Evolutionary conservation across 2,888 invertebrate genomes (phyloP).

Genomic region (Kryphioiulus occultus): DNA sequence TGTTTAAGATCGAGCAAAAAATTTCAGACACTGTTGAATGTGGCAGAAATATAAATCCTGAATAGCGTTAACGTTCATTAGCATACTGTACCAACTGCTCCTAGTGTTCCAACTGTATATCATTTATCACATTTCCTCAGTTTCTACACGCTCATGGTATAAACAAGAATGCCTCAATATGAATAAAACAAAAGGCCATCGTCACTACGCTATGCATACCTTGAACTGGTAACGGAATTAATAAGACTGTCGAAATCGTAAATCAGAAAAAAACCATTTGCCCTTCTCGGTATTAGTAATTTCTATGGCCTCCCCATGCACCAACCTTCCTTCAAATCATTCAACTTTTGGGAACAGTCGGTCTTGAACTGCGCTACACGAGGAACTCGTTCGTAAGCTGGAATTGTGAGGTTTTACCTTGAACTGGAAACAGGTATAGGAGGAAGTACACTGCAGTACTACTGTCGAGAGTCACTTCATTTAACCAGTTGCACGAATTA

Average conservation of each 20-base stretch:
- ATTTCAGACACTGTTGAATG: background rate
- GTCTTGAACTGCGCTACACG: slow-evolving; percentile 14
- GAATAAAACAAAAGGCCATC: background rate
- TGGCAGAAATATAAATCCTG: background rate
- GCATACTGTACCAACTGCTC: too few species aligned
- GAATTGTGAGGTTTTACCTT: background rate
- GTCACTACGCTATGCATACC: slow-evolving; percentile 1
- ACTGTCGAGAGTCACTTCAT: background rate
- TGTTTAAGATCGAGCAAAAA: background rate
- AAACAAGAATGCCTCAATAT: background rate
- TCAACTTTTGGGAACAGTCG: background rate
- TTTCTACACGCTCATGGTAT: background rate
- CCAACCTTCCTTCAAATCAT: background rate
- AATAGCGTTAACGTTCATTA: too few species aligned
- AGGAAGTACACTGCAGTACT: background rate
- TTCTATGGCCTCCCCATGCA: slow-evolving; percentile 1
- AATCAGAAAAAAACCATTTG: background rate
- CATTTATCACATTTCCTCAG: background rate
- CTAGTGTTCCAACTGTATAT: background rate
- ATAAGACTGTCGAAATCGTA: background rate
- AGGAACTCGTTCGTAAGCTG: slow-evolving; percentile 10
- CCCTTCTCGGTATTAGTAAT: background rate
- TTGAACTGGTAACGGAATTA: slow-evolving; percentile 2
- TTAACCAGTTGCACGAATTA: background rate
- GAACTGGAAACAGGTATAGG: slow-evolving; percentile 24